phyloP scores from a whole-genome alignment of 2,113 vertebrate genomes.

The Lophura nycthemera region DNA sequence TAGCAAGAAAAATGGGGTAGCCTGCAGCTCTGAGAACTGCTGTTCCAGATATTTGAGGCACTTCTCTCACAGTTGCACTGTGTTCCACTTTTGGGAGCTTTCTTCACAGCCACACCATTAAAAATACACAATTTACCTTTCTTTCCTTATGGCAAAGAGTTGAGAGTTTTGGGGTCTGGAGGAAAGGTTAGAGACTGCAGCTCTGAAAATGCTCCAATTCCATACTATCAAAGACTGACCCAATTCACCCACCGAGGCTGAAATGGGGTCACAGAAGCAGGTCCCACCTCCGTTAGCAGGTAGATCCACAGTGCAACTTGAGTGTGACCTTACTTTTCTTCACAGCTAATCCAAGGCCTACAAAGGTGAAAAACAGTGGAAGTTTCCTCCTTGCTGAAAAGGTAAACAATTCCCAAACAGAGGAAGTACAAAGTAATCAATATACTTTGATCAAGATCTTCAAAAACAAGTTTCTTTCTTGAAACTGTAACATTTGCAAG shows the following conservation, averaged over 20 bases:
- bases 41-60: background rate
- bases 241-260: background rate
- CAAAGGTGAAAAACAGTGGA: background rate
- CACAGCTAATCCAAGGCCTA: background rate
- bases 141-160: background rate
- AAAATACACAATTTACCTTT: background rate
- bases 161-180: slow-evolving; percentile 23
- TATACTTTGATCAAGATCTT: background rate
- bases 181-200: background rate
- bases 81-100: background rate
- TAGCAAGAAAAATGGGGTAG: background rate
- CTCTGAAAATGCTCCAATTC: background rate
- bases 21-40: slow-evolving; percentile 9
- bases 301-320: background rate
- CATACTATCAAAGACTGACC: background rate
- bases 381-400: background rate
- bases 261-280: background rate
- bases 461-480: background rate
- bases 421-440: background rate
- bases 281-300: background rate
- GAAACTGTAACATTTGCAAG: background rate
- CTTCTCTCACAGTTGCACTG: background rate
- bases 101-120: background rate
- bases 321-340: background rate
- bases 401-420: background rate